Base-by-base conservation (phyloP, 2,888 invertebrate species). In the Neoaliturus tenellus region DNA sequence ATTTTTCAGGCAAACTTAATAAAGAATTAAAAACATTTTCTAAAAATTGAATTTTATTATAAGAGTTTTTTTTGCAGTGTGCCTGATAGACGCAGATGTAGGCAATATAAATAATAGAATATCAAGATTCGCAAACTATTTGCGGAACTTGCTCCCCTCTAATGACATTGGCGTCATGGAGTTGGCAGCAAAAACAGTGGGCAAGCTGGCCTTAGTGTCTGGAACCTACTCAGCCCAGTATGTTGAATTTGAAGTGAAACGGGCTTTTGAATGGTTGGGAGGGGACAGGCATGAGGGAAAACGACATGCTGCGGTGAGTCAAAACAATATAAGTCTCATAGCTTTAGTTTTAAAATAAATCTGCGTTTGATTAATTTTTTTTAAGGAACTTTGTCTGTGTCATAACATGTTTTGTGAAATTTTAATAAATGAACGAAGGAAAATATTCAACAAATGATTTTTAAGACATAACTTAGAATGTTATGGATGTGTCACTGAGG, bases 221-320 rank as follows among this genome's bases (percentile, higher is more conserved):
- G 98, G 98, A 17, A 97, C 98, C 0, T 98, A 97, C 90, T 96
- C 98, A 39, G 97, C 98, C 0, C 98, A 98, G 89, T 98, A 98
- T 90, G 98, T 99, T n/a, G 98, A 99, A 89, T 98, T 98, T 92
- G 98, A 99, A 91, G 97, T 99, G 0, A 98, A 98, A 90, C 93
- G 97, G 89, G 98, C 99, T 0, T 96, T 98, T 90, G 99, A 99
- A 90, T 98, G 98, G 98, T 92, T 99, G 5, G 95, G 96, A 33
- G 96, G 96, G 80, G 98, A 98, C 88, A 92, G 98, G 87, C 95
- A 97, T 90, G 98, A 99, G 90, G 96, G 97, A 1, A 95, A 97
- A 89, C 93, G 98, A 75, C 97, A 97, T 90, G 98, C 98, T 14
- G 98, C 98, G 14, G 98, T 93, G 88, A 90, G 91, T 89, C 44